These are phyloP conservation scores for Ammodytes dubius DNA, from an alignment of 2,113 vertebrate genomes.

Conservation along the genomic window DNA sequence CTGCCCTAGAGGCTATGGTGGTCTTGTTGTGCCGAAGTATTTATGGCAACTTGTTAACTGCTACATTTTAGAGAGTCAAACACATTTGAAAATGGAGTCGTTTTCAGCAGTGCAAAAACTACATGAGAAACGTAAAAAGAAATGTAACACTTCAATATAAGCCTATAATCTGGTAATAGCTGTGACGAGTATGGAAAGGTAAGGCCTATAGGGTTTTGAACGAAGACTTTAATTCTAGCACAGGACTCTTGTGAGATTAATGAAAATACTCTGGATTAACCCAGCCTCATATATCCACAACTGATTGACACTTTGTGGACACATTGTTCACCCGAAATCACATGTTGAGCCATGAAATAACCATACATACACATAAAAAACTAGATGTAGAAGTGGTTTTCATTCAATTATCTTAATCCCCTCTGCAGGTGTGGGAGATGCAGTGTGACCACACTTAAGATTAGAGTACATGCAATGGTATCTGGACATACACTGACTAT, in stretches of 20 bases:
- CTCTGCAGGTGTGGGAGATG: constrained; percentile 25
- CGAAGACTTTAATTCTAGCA: not conserved
- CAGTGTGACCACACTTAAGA: not conserved
- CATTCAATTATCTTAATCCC: constrained; percentile 21
- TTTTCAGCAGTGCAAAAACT: not conserved
- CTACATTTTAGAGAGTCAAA: constrained; percentile 15
- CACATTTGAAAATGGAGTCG: not conserved
- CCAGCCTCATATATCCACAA: not conserved
- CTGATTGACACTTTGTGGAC: constrained; percentile 35
- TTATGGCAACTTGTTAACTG: not conserved
- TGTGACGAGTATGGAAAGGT: not conserved
- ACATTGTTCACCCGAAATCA: constrained; percentile 1
- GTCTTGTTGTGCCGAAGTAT: constrained; percentile 15
- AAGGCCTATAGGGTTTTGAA: not conserved
- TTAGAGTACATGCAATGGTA: not conserved
- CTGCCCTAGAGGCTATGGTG: not conserved
- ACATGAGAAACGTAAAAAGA: not conserved
- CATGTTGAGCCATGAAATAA: constrained; percentile 37
- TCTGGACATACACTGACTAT: not conserved
- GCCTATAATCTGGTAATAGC: not conserved
- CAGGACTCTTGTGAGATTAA: not conserved
- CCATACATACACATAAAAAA: constrained; percentile 21
- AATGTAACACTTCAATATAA: not conserved
- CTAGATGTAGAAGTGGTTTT: constrained; percentile 2
- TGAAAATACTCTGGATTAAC: constrained; percentile 32